A percentile compares a stretch with the other conserved stretches of the same genome.
Evolutionary conservation across 2,113 vertebrate species (phyloP).

Genomic region (Erythrolamprus reginae): DNA sequence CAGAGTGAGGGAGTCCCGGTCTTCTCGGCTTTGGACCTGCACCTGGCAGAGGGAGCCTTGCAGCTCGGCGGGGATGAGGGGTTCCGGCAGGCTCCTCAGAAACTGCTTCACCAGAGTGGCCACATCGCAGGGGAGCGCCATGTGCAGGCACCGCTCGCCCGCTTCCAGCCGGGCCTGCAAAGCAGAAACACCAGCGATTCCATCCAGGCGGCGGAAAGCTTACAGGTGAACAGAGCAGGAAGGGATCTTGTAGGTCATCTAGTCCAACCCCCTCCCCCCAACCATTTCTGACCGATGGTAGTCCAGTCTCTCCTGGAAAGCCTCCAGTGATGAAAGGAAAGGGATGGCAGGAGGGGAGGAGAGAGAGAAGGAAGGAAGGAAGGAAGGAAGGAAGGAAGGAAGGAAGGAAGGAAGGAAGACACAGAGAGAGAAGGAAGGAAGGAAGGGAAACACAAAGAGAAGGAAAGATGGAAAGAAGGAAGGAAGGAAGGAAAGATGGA

Average conservation of each 20-base stretch:
- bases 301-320: no score
- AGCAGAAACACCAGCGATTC: background rate
- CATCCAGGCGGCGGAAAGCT: background rate
- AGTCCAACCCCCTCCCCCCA: no score
- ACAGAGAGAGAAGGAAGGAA: fast-evolving
- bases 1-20: slow-evolving; percentile 28
- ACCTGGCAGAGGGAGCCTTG: slow-evolving; percentile 58
- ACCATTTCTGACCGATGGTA: no score
- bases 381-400: fast-evolving
- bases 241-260: no score
- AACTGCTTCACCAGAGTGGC: slow-evolving; percentile 64
- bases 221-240: no score
- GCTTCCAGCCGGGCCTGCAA: slow-evolving; percentile 29
- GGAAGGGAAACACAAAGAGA: no score
- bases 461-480: background rate
- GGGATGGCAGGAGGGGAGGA: no score
- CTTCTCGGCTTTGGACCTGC: slow-evolving; percentile 32
- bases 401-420: background rate
- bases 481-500: fast-evolving
- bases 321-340: background rate
- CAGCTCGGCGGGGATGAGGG: slow-evolving; percentile 53
- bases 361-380: fast-evolving
- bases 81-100: slow-evolving; percentile 54
- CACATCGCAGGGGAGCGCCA: slow-evolving; percentile 58
- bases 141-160: slow-evolving; percentile 9